Percentiles rank a stretch among this genome's conserved stretches.
Conservation (phyloP, 1,140 invertebrate species). For the Drosophila asahinai region DNA sequence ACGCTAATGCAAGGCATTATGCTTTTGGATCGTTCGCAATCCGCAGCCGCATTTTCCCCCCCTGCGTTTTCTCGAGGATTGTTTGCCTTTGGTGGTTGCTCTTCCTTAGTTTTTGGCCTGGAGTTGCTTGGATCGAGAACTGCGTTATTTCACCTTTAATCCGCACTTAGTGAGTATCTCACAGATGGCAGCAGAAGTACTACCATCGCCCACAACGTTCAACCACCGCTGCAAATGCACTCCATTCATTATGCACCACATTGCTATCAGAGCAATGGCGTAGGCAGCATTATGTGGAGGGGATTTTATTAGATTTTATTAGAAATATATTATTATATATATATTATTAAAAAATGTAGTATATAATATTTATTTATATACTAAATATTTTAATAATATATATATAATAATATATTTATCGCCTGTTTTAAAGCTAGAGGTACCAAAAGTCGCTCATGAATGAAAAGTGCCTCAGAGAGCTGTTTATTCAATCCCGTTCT, state of each 20-base stretch:
- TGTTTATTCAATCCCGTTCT: no score
- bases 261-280: neutral
- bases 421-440: no score
- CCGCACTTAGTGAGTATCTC: constrained; percentile 65
- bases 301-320: neutral
- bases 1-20: constrained; percentile 80
- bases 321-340: no score
- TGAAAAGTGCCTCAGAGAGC: no score
- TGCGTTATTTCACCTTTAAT: constrained; percentile 81
- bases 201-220: constrained; percentile 31
- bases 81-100: constrained; percentile 51
- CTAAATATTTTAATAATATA: no score
- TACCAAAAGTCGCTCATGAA: no score
- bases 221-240: constrained; percentile 56
- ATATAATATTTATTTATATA: no score
- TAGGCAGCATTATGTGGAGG: neutral
- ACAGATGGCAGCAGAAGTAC: constrained; percentile 49
- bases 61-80: constrained; percentile 28
- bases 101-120: constrained; percentile 18
- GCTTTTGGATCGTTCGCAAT: constrained; percentile 56
- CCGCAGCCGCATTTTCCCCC: constrained; percentile 5
- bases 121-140: constrained; percentile 19
- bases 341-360: no score
- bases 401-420: no score
- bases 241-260: constrained; percentile 70